Base-by-base conservation (phyloP, 1,140 invertebrate species). In the Trichoplusia ni region DNA sequence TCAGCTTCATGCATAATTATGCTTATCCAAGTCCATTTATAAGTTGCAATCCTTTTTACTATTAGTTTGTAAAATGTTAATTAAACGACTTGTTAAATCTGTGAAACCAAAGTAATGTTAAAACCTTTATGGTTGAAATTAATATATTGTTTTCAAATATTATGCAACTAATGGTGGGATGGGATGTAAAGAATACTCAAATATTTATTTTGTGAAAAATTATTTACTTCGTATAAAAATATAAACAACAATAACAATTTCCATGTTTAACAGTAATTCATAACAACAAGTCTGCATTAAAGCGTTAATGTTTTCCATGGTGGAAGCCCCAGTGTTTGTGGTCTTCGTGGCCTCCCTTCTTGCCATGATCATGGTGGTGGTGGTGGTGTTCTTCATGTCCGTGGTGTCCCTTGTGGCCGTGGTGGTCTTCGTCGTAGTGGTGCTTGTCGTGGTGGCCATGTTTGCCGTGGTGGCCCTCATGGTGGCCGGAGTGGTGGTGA, bases 321-420 rank as follows among this genome's bases (percentile, higher is more conserved):
- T 91, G 75, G 84, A 84, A 91, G 49, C 92, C 92, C 93, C 93
- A 94, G 72, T 94, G 90, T 80, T 94, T 94, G 77, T 94, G 93
- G 58, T 92, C 92, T 13, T 93, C 90, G 65, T 94, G 92, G 3
- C 89, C 92, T 11, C 93, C 93, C 78, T 95, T 94, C 81, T 94
- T 94, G 69, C 91, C 94, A 49, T 93, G 92, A 69, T 94, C 92
- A 40, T 91, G 88, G 31, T 93, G 92, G 77, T 94, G 92, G 38
- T 92, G 91, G 76, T 94, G 93, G 53, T 94, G 93, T 29, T 93
- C 92, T 11, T 94, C 91, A 64, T 95, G 92, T 19, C 93, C 94
- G 23, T 93, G 92, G 67, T 93, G 92, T 11, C 92, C 92, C 69
- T 95, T 93, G 86, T 95, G 94, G 0, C 93, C 94, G 56, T 92